Evolutionary conservation across 2,888 invertebrate species (phyloP), one percentile per base, ranked within the genome.

Genomic region (Dicycla oo): DNA sequence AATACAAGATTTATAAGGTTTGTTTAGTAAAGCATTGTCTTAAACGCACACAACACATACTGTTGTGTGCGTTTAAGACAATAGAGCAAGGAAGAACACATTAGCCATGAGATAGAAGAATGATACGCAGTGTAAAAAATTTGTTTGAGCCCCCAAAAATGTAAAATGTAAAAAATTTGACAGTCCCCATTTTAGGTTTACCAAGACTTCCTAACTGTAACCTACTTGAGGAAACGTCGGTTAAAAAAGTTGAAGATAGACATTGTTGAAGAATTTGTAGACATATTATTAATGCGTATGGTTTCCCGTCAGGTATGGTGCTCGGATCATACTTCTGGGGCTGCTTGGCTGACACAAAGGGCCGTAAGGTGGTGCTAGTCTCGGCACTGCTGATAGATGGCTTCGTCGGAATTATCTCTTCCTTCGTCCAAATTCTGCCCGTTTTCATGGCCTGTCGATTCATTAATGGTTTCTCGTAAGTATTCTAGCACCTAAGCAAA

Each of bases 311-410:
- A 97, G 98, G 98, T 80, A 98, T 98, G 98, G 97, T 98, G 64
- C 93, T 98, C 87, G 98, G 98, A 26, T 98, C 98, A 57, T 98
- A 98, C 94, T 97, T 98, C 93, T 98, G 98, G 98, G 98, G 98
- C 63, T 98, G 98, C 91, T 95, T 98, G 88, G 98, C 98, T 78
- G 98, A 98, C 91, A 98, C 98, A 15, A 98, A 97, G 87, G 98
- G 98, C n/a, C 96, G 98, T 71, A 97, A 97, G 91, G 92, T 97
- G 15, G 98, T 98, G 64, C 93, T 98, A 83, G 97, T 98, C 66
- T 97, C 97, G 57, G 97, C 98, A 5, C 94, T 98, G 68, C 91
- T 98, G 60, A 96, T 98, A 89, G 98, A 98, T 89, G 98, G 98
- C 56, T 90, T 97, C 75, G 96, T 97, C 78, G 98, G 98, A 20